Evolutionary conservation across 2,113 vertebrate species (phyloP).

Genomic region (Acanthisitta chloris): DNA sequence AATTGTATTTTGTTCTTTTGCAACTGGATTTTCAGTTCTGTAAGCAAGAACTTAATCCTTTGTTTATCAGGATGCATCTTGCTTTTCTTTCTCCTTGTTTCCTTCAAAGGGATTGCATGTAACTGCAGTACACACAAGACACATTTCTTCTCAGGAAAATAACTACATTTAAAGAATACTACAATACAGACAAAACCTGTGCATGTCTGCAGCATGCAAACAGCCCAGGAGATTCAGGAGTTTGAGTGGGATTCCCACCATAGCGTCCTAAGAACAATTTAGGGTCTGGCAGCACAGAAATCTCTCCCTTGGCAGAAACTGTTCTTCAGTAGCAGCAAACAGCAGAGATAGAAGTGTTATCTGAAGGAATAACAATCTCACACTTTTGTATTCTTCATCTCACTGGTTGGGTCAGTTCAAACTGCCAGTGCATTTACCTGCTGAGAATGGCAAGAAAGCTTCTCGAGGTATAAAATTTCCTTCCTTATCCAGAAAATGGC

Average conservation of each 20-base stretch:
- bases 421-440: slow-evolving; percentile 11
- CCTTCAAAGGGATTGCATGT: background rate
- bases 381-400: background rate
- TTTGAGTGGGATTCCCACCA: background rate
- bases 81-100: background rate
- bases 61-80: background rate
- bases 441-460: slow-evolving; percentile 72
- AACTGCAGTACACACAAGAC: background rate
- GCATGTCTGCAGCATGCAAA: background rate
- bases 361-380: background rate
- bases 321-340: background rate
- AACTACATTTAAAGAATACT: background rate
- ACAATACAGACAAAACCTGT: background rate
- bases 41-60: background rate
- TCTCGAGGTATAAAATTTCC: slow-evolving; percentile 60
- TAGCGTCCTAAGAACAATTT: background rate
- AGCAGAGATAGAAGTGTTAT: background rate
- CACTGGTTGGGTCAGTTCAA: background rate
- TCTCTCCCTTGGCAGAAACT: background rate
- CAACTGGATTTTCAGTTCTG: background rate
- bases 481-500: slow-evolving; percentile 68
- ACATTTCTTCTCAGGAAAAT: background rate
- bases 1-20: background rate
- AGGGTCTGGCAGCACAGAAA: background rate
- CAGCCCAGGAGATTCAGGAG: background rate